Conservation (phyloP, 2,113 vertebrate genomes). For the Mixornis gularis region DNA sequence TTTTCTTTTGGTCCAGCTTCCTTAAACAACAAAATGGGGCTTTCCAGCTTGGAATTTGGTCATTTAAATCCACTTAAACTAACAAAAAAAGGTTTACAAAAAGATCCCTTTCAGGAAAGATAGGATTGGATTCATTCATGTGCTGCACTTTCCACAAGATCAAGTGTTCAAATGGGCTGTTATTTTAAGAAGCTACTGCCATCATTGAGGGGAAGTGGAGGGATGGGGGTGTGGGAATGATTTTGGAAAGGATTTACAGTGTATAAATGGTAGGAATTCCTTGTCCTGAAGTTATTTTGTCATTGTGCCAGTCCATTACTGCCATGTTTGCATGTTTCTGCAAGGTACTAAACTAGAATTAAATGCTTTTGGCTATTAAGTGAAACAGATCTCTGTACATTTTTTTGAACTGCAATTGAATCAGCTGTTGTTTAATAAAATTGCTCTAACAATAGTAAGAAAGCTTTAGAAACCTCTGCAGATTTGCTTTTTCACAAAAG, state of each 20-base stretch:
- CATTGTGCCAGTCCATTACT: background rate
- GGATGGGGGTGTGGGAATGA: background rate
- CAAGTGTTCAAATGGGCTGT: background rate
- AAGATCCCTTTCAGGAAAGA: background rate
- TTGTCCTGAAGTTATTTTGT: slow-evolving; percentile 18
- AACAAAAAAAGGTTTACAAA: background rate
- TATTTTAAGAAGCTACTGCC: background rate
- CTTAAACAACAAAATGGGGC: background rate
- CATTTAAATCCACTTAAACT: slow-evolving; percentile 10
- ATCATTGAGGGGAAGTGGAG: background rate
- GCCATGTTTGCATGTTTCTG: slow-evolving; percentile 29
- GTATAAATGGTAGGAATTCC: background rate
- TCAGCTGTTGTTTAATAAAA: slow-evolving; percentile 13
- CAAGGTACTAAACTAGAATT: slow-evolving; percentile 15
- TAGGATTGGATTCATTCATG: background rate
- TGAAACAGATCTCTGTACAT: background rate
- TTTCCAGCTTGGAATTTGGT: slow-evolving; percentile 21
- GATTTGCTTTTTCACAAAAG: background rate
- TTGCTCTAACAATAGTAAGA: background rate
- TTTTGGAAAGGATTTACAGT: background rate
- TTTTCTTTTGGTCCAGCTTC: background rate
- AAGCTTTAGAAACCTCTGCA: background rate
- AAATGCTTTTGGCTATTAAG: slow-evolving; percentile 12
- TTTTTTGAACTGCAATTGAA: background rate
- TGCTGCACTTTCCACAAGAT: background rate